These are phyloP conservation scores for Ornithorhynchus anatinus DNA, from an alignment of 2,113 vertebrate species.

Conservation along the genomic window DNA sequence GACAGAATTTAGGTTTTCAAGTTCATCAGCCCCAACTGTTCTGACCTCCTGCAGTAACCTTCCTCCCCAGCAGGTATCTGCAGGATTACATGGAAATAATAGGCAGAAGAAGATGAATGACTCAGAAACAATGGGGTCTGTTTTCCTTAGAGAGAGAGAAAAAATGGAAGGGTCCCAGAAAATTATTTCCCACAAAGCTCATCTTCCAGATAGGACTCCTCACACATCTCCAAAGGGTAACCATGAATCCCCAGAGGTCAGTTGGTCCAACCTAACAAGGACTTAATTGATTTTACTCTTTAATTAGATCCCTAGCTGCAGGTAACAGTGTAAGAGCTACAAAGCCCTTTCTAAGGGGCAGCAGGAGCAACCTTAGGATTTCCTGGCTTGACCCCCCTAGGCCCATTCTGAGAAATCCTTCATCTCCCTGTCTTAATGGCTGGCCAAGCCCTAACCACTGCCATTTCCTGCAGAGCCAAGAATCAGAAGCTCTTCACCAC, in stretches of 20 bases:
- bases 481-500: neutral
- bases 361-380: no score
- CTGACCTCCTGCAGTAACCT: neutral
- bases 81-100: neutral
- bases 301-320: neutral
- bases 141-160: no score
- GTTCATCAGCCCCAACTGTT: neutral
- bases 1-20: neutral
- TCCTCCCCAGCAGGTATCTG: neutral
- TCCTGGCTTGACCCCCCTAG: constrained; percentile 43
- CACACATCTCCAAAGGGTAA: neutral
- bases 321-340: constrained; percentile 47
- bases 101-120: neutral
- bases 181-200: no score
- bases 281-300: no score
- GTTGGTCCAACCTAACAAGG: no score
- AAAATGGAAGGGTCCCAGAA: no score
- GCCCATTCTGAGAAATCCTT: constrained; percentile 20
- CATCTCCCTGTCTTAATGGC: neutral
- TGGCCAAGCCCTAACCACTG: constrained; percentile 50
- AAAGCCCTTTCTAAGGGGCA: no score
- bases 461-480: constrained; percentile 16
- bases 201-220: neutral
- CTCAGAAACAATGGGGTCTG: no score
- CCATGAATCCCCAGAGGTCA: no score